Base-by-base conservation (phyloP, 2,113 vertebrate genomes). In the Galbula dea region DNA sequence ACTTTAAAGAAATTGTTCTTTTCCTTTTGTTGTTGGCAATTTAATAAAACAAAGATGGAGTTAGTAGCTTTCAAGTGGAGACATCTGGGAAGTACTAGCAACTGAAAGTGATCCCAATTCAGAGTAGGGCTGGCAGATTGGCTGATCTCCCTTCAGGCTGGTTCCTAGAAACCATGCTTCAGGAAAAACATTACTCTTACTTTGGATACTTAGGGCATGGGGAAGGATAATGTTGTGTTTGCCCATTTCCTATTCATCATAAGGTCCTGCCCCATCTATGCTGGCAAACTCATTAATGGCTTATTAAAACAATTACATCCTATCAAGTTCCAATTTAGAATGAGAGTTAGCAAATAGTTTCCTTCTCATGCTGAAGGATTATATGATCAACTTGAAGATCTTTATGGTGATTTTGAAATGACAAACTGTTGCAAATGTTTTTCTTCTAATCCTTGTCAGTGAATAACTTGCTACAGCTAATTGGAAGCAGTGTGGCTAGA, bases 1-100 rank as follows among this genome's bases (percentile, higher is more conserved):
- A 83, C 74, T 91, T 62, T 27, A 86, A 93, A 92, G 34, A 77
- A 92, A 48, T 27, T 8, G 15, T 43, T 93, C 32, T 62, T 93
- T 61, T 86, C 71, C 80, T 91, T 93, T 90, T 91, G 69, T 75
- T 89, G 58, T 71, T 91, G 87, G 39, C 58, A 49, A 86, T 86
- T 93, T 93, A 94, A 73, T 91, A 69, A 75, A 95, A 92, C 72
- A 83, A 93, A 93, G 83, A 92, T 54, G 66, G 86, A 81, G 45
- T 65, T 68, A 79, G 71, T 7, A 79, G 29, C 87, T 91, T 94
- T 83, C 71, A 79, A 91, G 81, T 22, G 51, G 71, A 92, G 79
- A 88, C 87, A 91, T 88, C 78, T 92, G 91, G 78, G 81, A 94
- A 95, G 92, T 32, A 51, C 73, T 9, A 83, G 58, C 62, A 88